Base-by-base conservation (phyloP, 2,888 invertebrate species). In the Pecten maximus region DNA sequence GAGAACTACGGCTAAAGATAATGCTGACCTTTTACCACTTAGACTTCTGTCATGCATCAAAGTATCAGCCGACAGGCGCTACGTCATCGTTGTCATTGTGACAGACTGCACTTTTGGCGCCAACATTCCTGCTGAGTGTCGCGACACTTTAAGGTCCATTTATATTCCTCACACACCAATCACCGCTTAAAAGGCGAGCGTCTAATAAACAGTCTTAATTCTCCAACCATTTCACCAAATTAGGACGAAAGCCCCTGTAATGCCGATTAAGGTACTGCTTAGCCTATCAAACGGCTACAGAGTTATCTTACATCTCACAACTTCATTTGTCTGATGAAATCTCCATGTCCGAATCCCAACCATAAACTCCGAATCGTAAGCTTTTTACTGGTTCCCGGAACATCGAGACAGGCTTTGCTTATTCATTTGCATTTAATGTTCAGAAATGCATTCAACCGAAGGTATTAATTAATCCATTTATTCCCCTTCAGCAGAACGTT, bases 361-460 rank as follows among this genome's bases (percentile, higher is more conserved):
- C 35, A 74, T 74, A 35, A 74, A 6, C 35, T 74, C 74, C 28
- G 35, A 15, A 28, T 74, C 74, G 28, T 28, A 28, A 74, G 35
- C 74, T 35, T 74, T 74, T 28, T 74, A 74, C 74, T 74, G 2
- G 74, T 74, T 74, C 60, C 0, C 28, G 35, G 74, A 35, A 74
- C 74, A 35, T 74, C 74, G 28, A 28, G 74, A 74, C 74, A 23
- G 35, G 35, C 35, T 74, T 35, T 74, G 74, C 74, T 74, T 74
- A 74, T 74, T 74, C 74, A 74, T 74, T 74, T 74, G 35, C 74
- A 74, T 74, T 74, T 74, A 74, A 74, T 74, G 74, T 74, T 23
- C 74, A 35, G 74, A 35, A 35, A 74, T 28, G 35, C 74, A 74
- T 74, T 74, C 74, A 74, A 74, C 35, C 74, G 28, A 74, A 74